These are phyloP conservation scores for Haliclystus octoradiatus DNA, from an alignment of 30 jellyfish, hydroid and myxozoan genomes.

Conservation along the genomic window DNA sequence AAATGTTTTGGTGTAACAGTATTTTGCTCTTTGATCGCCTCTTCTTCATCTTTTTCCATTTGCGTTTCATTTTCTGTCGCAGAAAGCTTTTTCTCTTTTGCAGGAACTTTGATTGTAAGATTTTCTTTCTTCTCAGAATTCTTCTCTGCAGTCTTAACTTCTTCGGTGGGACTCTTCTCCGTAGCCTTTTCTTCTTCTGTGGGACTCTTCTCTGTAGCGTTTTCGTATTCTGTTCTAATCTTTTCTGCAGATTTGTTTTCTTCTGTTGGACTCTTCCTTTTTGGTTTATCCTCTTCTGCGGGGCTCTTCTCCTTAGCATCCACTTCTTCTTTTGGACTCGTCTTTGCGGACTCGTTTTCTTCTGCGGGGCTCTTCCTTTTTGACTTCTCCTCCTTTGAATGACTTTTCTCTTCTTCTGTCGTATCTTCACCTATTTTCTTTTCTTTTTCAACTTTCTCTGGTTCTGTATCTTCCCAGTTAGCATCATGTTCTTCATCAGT, in stretches of 20 bases:
- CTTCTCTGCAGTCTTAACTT: slow-evolving; percentile 20
- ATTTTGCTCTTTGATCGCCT: background rate
- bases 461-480: too few relatives aligned
- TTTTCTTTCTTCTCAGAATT: slow-evolving; percentile 22
- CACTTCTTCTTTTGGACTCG: slow-evolving; percentile 4
- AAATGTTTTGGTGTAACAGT: too few relatives aligned
- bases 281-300: background rate
- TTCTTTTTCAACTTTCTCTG: too few relatives aligned
- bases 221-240: background rate
- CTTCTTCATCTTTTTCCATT: background rate
- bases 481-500: too few relatives aligned
- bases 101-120: too few relatives aligned
- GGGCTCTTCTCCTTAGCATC: background rate
- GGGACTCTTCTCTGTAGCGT: slow-evolving; percentile 10
- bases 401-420: too few relatives aligned
- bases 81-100: background rate
- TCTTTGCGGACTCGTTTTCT: background rate
- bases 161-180: too few relatives aligned
- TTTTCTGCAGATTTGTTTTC: slow-evolving; percentile 1
- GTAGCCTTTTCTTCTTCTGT: background rate
- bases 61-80: background rate
- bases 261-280: background rate
- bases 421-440: too few relatives aligned
- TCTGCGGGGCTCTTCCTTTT: slow-evolving; percentile 53
- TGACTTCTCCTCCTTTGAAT: background rate